phyloP scores from a whole-genome alignment of 2,113 vertebrate genomes.

The Pteruthius melanotis region DNA sequence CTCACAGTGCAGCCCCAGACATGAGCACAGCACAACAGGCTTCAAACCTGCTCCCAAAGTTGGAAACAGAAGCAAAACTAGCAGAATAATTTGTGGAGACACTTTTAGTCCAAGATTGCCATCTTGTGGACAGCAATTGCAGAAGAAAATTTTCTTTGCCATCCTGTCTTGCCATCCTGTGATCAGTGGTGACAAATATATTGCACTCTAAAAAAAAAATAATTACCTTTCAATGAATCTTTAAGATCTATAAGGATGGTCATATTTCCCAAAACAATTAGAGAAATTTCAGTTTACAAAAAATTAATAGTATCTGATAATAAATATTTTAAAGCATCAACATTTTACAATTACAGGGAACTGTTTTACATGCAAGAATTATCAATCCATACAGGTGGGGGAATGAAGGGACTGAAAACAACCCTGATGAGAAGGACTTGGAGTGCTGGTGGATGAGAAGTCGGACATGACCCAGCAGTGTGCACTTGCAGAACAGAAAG shows the following conservation, averaged over 20 bases:
- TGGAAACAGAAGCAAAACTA: not conserved
- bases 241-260: not conserved
- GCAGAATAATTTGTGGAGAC: not conserved
- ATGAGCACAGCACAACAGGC: not conserved
- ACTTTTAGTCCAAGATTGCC: constrained; percentile 57
- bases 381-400: not conserved
- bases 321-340: constrained; percentile 18
- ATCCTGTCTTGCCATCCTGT: not conserved
- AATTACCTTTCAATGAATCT: not conserved
- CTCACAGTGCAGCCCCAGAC: not conserved
- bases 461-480: fast-evolving
- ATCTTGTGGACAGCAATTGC: constrained; percentile 54
- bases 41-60: not conserved
- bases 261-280: not conserved
- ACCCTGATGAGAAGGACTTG: not conserved
- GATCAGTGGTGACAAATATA: not conserved
- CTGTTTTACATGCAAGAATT: not conserved
- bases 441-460: not conserved
- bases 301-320: not conserved
- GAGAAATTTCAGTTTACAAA: not conserved
- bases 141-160: not conserved
- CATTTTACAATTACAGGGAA: constrained; percentile 1
- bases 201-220: not conserved
- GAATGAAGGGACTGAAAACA: not conserved
- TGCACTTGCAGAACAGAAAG: not conserved